Base-by-base conservation (phyloP, 37 sponge, comb jelly and placozoan species). In the Spongilla lacustris region DNA sequence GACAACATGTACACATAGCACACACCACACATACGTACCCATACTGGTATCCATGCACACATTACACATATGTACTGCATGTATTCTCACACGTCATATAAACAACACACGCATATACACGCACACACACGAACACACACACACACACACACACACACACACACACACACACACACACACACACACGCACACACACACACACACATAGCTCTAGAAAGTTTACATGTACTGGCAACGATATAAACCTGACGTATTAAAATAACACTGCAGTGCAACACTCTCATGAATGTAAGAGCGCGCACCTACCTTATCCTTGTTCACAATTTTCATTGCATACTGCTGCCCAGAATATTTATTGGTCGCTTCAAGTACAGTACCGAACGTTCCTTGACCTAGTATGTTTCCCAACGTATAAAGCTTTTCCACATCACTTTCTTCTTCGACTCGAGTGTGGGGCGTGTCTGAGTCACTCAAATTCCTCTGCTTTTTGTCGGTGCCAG, bases 221-320 rank as follows among this genome's bases (percentile, higher is more conserved):
- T 13, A 11, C 49, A 77, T 10, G 4, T 10, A 34, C 10, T 14
- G 75, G 32, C 5, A 12, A 74, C 31, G 4, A 74, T n/a, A 74
- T 8, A 31, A 10, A 31, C 23, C 32, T 74, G 75, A 8, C 23
- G 8, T 23, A 26, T 31, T 32, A 22, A 27, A 74, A n/a, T n/a
- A n/a, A n/a, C n/a, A n/a, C n/a, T n/a, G 23, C 36, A 34, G 23
- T 34, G 41, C 35, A 3, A 41, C 41, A 9, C 41, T 6, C 41
- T 17, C 4, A 46, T 10, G 46, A 4, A 46, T 25, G 31, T 28
- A 46, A 30, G 6, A 78, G 37, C 26, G 67, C 82, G 87, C 30
- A 74, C 94, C 76, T 33, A 98, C 98, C 81, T 88, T 89, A 70
- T 98, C 97, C 77, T 98, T 98, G 38, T 93, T 72, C 13, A 98